phyloP scores from a whole-genome alignment of 2,113 vertebrate genomes.

The Spea multiplicata region DNA sequence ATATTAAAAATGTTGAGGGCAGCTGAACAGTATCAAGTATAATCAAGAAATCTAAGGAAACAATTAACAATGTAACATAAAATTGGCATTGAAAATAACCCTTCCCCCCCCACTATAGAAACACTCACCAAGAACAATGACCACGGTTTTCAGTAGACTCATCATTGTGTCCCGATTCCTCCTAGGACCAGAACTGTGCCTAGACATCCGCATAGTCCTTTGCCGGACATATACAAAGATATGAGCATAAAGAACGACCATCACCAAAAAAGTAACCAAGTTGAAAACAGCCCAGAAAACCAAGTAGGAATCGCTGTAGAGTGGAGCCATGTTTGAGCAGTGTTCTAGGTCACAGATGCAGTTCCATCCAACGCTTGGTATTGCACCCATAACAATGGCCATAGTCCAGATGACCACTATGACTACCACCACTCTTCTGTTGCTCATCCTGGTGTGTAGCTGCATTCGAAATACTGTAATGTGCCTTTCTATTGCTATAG shows the following conservation, averaged over 20 bases:
- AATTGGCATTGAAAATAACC: too few species aligned
- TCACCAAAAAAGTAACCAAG: conserved; percentile 94
- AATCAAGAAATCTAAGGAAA: too few species aligned
- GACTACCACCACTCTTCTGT: conserved; percentile 92
- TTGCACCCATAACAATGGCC: conserved; percentile 96
- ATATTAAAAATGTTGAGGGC: too few species aligned
- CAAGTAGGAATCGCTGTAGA: conserved; percentile 97
- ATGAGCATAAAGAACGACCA: conserved; percentile 97
- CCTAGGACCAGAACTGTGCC: conserved; percentile 91
- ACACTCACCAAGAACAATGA: conserved; percentile 92
- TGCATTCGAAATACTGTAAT: conserved; percentile 98
- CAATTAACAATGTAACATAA: not conserved
- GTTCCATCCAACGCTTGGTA: conserved; percentile 97
- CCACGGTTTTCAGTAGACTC: conserved; percentile 97
- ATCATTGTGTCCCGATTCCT: conserved; percentile 98
- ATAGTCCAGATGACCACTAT: conserved; percentile 99
- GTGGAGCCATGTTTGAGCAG: conserved; percentile 97
- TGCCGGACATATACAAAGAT: conserved; percentile 98
- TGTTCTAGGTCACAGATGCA: conserved; percentile 88
- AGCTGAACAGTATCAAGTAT: too few species aligned
- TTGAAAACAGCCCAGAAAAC: conserved; percentile 98
- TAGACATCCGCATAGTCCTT: conserved; percentile 98
- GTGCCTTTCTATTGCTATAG: conserved; percentile 96
- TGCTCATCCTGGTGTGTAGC: conserved; percentile 97
- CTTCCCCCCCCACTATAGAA: not conserved